Percentiles rank a stretch among this genome's conserved stretches.
Conservation (phyloP, 2,113 vertebrate species). For the Dicaeum eximium region DNA sequence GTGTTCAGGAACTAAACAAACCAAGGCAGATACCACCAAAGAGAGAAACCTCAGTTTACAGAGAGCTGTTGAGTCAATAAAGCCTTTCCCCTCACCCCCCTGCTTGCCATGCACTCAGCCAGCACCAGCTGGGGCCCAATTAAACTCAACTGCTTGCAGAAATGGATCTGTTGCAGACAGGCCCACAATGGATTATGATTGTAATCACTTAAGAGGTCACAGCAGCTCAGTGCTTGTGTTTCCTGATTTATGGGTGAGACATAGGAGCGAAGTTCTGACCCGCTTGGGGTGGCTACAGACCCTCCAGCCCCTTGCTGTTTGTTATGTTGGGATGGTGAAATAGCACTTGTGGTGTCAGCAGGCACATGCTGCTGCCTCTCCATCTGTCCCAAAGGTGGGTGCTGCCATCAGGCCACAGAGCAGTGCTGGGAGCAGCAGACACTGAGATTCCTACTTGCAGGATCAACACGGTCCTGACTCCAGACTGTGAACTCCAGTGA, state of each 20-base stretch:
- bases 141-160: constrained; percentile 51
- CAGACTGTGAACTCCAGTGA: not conserved
- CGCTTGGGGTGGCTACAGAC: not conserved
- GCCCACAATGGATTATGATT: constrained; percentile 62
- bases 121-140: constrained; percentile 64
- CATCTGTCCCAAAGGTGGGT: not conserved
- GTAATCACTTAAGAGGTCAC: constrained; percentile 54
- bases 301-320: not conserved
- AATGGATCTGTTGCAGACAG: constrained; percentile 44
- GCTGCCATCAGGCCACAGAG: not conserved
- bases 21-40: not conserved
- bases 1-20: not conserved
- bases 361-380: rapidly evolving
- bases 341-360: not conserved
- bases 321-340: not conserved
- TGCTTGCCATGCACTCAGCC: not conserved
- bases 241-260: not conserved
- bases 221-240: constrained; percentile 10
- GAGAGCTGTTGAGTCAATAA: constrained; percentile 1
- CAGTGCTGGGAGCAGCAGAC: not conserved
- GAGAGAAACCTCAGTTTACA: not conserved
- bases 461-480: too few species aligned
- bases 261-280: not conserved
- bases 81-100: not conserved
- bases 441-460: not conserved